Evolutionary conservation across 2,888 invertebrate genomes (phyloP), one percentile per base, ranked within the genome.

Genomic region (Lampropteryx suffumata): DNA sequence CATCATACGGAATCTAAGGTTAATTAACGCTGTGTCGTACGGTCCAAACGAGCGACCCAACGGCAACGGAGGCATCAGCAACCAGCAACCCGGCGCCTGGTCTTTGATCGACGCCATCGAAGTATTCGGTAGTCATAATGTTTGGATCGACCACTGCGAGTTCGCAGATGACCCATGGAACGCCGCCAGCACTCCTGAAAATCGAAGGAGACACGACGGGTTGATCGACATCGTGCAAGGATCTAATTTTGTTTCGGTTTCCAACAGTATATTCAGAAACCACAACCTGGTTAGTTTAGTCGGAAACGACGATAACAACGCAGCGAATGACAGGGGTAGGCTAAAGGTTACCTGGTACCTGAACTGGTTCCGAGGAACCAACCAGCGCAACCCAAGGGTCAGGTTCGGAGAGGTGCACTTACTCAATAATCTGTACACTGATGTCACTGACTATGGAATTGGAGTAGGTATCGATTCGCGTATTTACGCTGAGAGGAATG

Each of bases 181-280:
- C n/a, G 36, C 50, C 2, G n/a, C 10, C 13, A 35, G 8, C 21
- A 40, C 29, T n/a, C 46, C 49, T 5, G 11, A 3, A 34, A 35
- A 29, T 34, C 30, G 27, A 2, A 49, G 53, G 13, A 50, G 55
- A n/a, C 59, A 59, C 36, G 50, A 59, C 46, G 55, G 59, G 10
- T 46, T 46, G 11, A 46, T 59, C 21, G 53, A 53, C 30, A 56
- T 59, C 30, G 33, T 14, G 9, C 32, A 48, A 6, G 55, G 40
- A 9, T 34, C 59, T 6, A 54, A 47, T 43, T 53, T 28, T 13
- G 37, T 59, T 27, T 33, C 59, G 0, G 39, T 59, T 11, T 59
- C 59, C 8, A 49, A 59, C 43, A 55, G 32, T 32, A 49, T 59
- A 24, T 59, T 59, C 43, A 53, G 59, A n/a, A 59, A 59, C 28